Conservation (phyloP, 2,113 vertebrate species). For the Lampris megalopsis region DNA sequence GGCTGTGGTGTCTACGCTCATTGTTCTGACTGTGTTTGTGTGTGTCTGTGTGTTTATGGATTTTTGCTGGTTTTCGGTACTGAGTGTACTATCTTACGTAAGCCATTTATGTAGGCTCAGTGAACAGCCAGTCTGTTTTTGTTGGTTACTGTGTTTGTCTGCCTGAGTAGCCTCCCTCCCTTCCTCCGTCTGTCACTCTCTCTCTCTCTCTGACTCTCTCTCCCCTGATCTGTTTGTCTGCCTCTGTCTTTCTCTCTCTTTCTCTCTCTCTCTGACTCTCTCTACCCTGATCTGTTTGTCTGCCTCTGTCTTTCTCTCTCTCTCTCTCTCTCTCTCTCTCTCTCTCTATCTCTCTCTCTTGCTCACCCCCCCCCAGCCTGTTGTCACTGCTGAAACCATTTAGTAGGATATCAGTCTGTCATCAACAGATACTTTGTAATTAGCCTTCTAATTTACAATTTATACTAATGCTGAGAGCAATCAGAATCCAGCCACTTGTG, state of each 20-base stretch:
- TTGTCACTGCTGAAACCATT: constrained; percentile 62
- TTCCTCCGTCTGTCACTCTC: constrained; percentile 49
- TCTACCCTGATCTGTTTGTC: constrained; percentile 30
- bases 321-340: constrained; percentile 6
- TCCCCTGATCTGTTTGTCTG: constrained; percentile 27
- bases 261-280: neutral
- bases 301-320: constrained; percentile 14
- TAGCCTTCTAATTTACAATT: constrained; percentile 73
- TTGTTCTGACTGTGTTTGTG: constrained; percentile 89
- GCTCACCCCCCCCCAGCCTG: constrained; percentile 2
- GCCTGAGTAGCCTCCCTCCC: neutral
- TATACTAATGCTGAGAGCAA: constrained; percentile 49
- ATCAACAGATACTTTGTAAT: constrained; percentile 68
- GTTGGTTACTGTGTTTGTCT: constrained; percentile 73
- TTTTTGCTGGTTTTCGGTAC: constrained; percentile 90
- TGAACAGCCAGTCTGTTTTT: constrained; percentile 85
- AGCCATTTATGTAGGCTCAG: constrained; percentile 89
- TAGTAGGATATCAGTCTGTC: constrained; percentile 69
- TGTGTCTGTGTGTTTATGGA: constrained; percentile 85
- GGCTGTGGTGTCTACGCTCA: constrained; percentile 90
- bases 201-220: constrained; percentile 2
- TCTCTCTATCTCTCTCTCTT: constrained; percentile 7
- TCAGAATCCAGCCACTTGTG: constrained; percentile 36
- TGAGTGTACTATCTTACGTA: constrained; percentile 93
- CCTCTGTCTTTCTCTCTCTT: constrained; percentile 9